Percentiles rank a stretch among this genome's conserved stretches.
Conservation (phyloP, 2,797 vertebrate species). For the Mus spretus region DNA sequence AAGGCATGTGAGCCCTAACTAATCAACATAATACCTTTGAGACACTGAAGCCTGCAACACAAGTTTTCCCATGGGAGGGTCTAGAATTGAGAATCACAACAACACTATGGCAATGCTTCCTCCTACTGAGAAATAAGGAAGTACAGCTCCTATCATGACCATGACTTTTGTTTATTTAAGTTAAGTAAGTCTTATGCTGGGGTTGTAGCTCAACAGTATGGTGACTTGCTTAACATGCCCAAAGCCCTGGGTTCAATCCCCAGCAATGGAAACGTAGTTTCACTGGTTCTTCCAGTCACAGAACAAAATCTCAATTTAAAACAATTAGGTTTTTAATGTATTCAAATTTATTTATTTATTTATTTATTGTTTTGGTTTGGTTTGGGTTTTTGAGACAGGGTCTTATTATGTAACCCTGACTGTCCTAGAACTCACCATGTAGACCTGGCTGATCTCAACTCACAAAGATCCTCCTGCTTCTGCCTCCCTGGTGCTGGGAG, state of each 20-base stretch:
- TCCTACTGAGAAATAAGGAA: slow-evolving; percentile 68
- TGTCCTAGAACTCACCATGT: neutral
- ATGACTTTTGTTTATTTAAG: slow-evolving; percentile 51
- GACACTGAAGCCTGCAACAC: slow-evolving; percentile 69
- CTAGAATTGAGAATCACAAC: slow-evolving; percentile 69
- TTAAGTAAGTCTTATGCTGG: slow-evolving; percentile 47
- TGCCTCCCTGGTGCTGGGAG: neutral
- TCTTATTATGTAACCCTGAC: neutral
- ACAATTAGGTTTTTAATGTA: neutral
- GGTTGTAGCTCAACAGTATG: neutral
- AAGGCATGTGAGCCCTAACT: slow-evolving; percentile 74
- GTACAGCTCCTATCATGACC: neutral
- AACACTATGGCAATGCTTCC: slow-evolving; percentile 47
- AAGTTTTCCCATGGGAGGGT: slow-evolving; percentile 68
- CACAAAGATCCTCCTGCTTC: neutral
- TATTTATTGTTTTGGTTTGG: neutral
- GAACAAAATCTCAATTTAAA: slow-evolving; percentile 34
- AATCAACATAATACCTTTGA: slow-evolving; percentile 78
- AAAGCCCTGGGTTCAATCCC: neutral
- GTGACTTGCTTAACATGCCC: neutral
- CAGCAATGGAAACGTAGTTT: neutral
- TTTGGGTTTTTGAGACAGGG: neutral
- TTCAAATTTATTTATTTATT: neutral
- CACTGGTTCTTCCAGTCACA: slow-evolving; percentile 34
- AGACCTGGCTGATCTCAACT: neutral